Percentiles rank a stretch among this genome's conserved stretches.
Evolutionary conservation across 1,140 invertebrate genomes (phyloP).

Genomic region (Aporrectodea caliginosa): DNA sequence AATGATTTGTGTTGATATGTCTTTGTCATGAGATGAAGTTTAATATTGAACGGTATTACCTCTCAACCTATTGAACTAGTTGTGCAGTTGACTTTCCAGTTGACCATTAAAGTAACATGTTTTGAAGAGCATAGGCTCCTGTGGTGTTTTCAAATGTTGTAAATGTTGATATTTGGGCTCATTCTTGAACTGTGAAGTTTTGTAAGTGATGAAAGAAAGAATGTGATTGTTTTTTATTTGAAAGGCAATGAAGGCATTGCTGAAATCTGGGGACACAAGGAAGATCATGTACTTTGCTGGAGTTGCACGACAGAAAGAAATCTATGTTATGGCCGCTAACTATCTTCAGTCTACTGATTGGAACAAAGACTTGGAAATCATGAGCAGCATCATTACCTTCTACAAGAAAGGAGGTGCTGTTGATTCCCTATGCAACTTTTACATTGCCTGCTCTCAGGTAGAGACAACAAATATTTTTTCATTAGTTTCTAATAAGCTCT

Average conservation of each 20-base stretch:
- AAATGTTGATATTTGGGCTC: no score
- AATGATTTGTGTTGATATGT: no score
- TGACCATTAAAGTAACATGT: background rate
- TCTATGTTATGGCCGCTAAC: slow-evolving; percentile 90
- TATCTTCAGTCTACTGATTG: slow-evolving; percentile 91
- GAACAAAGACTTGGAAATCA: slow-evolving; percentile 79
- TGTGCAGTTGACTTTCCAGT: background rate
- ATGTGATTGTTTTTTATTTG: background rate
- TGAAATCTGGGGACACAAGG: slow-evolving; percentile 94
- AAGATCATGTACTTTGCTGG: slow-evolving; percentile 97
- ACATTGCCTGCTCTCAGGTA: slow-evolving; percentile 90
- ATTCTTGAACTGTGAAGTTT: no score
- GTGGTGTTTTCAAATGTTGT: no score
- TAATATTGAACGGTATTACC: no score
- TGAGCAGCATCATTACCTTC: slow-evolving; percentile 88
- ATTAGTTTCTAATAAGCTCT: no score
- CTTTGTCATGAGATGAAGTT: no score
- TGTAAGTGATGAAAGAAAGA: no score
- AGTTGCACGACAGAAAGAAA: slow-evolving; percentile 83
- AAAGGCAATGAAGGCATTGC: slow-evolving; percentile 87
- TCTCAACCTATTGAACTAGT: no score
- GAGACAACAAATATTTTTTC: no score
- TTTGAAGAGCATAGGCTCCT: no score
- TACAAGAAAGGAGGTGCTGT: slow-evolving; percentile 89
- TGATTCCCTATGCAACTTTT: slow-evolving; percentile 85